phyloP scores from a whole-genome alignment of 2,888 invertebrate species.

The Heliconius ismenius region DNA sequence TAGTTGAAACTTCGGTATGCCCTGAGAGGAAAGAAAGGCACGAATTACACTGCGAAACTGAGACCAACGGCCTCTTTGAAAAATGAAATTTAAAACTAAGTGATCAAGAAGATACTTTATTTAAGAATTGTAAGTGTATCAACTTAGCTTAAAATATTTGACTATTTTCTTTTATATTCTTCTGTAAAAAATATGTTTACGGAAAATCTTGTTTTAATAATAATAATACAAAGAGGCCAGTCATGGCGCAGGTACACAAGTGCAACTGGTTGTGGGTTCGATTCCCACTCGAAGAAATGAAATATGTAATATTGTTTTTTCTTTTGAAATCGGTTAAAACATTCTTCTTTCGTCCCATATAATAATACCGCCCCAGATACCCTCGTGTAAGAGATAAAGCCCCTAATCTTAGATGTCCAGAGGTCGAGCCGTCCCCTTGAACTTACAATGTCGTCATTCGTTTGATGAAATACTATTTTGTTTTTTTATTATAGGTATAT shows the following conservation, averaged over 20 bases:
- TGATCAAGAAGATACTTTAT: slow-evolving; percentile 33
- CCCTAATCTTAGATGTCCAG: slow-evolving; percentile 12
- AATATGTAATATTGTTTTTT: too few relatives aligned
- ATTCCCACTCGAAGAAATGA: too few relatives aligned
- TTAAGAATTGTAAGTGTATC: slow-evolving; percentile 27
- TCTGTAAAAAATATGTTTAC: too few relatives aligned
- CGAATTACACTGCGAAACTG: slow-evolving; percentile 35
- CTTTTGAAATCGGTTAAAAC: background rate
- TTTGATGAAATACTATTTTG: background rate
- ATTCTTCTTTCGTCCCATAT: background rate
- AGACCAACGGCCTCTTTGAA: slow-evolving; percentile 33
- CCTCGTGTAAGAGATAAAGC: slow-evolving; percentile 8
- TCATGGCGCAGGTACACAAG: too few relatives aligned
- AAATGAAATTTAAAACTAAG: slow-evolving; percentile 36
- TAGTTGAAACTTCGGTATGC: slow-evolving; percentile 36
- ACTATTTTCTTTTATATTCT: background rate
- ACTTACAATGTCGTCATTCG: slow-evolving; percentile 21
- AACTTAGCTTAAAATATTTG: background rate
- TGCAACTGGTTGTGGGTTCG: too few relatives aligned
- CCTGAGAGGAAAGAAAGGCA: slow-evolving; percentile 33
- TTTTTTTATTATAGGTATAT: background rate
- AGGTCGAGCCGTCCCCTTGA: slow-evolving; percentile 5
- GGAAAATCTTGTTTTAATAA: too few relatives aligned
- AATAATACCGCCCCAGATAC: slow-evolving; percentile 3
- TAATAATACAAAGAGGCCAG: too few relatives aligned